phyloP scores from a whole-genome alignment of 1,140 invertebrate genomes.

The Meloidogyne exigua region DNA sequence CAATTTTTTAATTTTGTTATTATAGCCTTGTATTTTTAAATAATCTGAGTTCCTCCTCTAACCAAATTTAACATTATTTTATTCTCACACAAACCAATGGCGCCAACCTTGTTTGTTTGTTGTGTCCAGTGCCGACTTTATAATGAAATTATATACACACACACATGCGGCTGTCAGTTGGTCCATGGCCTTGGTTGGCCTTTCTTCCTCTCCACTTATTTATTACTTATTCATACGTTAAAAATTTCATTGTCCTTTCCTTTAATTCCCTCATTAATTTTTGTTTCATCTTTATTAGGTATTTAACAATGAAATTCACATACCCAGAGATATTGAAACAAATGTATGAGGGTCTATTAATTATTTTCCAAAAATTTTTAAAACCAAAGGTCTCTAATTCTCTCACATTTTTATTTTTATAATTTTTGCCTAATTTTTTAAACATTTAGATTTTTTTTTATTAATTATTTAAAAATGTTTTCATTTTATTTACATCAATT shows the following conservation, averaged over 20 bases:
- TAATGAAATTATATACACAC: not conserved
- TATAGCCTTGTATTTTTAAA: not conserved
- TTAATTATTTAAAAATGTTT: not conserved
- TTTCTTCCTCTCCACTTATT: not conserved
- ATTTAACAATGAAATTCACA: not conserved
- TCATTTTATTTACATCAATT: not conserved
- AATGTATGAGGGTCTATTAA: not conserved
- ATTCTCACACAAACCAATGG: not conserved
- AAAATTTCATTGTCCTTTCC: not conserved
- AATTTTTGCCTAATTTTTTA: no score
- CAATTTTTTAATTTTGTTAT: not conserved
- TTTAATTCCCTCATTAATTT: not conserved
- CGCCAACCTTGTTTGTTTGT: not conserved
- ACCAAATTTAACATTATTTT: not conserved
- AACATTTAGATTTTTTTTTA: not conserved
- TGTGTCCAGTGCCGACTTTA: not conserved
- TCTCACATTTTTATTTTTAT: no score
- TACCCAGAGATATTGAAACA: not conserved
- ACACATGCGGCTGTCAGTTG: not conserved
- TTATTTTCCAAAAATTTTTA: not conserved
- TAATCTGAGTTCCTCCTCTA: not conserved
- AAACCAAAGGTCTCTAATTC: not conserved
- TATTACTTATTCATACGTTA: slow-evolving; percentile 1
- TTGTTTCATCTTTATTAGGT: not conserved
- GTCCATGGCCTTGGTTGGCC: not conserved